phyloP scores from a whole-genome alignment of 2,888 invertebrate species.

The Omphaloscelis lunosa region DNA sequence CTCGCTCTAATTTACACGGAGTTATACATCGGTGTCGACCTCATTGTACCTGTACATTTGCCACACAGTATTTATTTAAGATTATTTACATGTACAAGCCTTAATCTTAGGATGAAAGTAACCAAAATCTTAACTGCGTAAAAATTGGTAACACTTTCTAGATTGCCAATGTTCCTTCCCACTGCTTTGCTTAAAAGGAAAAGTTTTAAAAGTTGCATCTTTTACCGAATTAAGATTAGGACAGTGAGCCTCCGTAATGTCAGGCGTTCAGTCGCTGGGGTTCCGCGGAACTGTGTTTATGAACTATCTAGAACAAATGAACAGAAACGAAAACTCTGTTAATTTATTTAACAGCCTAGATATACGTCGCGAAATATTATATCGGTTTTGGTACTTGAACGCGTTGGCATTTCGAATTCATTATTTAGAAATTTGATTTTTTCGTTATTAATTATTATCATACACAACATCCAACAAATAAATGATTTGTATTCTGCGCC shows the following conservation, averaged over 20 bases:
- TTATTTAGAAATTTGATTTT: not conserved
- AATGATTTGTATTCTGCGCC: not conserved
- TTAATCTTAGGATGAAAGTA: slow-evolving; percentile 18
- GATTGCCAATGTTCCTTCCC: slow-evolving; percentile 43
- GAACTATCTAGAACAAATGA: not conserved
- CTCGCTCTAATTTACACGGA: not conserved
- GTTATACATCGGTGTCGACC: not conserved
- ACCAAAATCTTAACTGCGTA: slow-evolving; percentile 17
- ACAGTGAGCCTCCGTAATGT: not conserved
- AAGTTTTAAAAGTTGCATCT: slow-evolving; percentile 21
- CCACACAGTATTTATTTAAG: slow-evolving; percentile 24
- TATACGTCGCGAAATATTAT: not conserved
- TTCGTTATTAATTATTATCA: not conserved
- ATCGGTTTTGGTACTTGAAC: not conserved
- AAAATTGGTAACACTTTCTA: slow-evolving; percentile 25
- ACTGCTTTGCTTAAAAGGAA: slow-evolving; percentile 22
- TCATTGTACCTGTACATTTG: not conserved
- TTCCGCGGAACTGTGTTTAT: not conserved
- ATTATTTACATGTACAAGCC: slow-evolving; percentile 30
- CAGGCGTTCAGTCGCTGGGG: not conserved
- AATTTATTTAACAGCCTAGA: not conserved
- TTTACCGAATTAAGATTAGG: slow-evolving; percentile 27
- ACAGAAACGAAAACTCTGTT: not conserved
- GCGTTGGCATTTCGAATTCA: not conserved
- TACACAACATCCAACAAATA: not conserved